These are phyloP conservation scores for Eurytoma californica DNA, from an alignment of 2,888 invertebrate genomes.

Conservation along the genomic window DNA sequence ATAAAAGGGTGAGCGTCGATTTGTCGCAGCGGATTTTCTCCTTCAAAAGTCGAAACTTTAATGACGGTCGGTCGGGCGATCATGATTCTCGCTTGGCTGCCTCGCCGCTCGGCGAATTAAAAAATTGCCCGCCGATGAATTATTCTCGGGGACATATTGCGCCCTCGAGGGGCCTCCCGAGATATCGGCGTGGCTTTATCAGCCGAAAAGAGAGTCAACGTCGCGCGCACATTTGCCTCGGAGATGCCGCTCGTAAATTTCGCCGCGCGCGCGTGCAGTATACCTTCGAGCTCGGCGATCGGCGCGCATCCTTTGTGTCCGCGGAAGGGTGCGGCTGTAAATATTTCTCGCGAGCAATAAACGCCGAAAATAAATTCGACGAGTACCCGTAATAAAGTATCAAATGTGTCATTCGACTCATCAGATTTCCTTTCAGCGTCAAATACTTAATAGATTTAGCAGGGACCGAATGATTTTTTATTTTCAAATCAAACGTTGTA, in stretches of 20 bases:
- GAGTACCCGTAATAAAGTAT: conserved; percentile 51
- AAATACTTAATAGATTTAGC: conserved; percentile 15
- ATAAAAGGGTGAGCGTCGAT: conserved; percentile 36
- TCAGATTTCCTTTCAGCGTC: conserved; percentile 40
- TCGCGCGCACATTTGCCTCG: background rate
- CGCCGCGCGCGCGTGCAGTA: conserved; percentile 30
- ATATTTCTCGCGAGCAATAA: conserved; percentile 52
- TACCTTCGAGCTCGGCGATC: conserved; percentile 33
- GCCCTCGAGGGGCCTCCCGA: conserved; percentile 6
- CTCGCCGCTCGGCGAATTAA: conserved; percentile 40
- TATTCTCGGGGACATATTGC: conserved; percentile 9
- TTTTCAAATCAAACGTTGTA: conserved; percentile 33
- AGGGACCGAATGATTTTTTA: conserved; percentile 5
- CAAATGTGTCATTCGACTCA: conserved; percentile 46
- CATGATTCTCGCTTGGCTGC: conserved; percentile 50
- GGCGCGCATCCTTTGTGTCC: conserved; percentile 22
- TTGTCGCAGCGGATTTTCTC: conserved; percentile 7
- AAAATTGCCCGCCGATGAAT: conserved; percentile 50
- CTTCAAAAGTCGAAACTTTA: conserved; percentile 12
- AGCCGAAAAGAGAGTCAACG: conserved; percentile 52
- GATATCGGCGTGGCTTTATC: conserved; percentile 54
- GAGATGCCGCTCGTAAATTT: conserved; percentile 51
- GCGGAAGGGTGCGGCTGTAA: conserved; percentile 50
- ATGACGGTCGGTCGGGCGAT: conserved; percentile 33
- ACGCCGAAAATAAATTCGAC: conserved; percentile 45